Evolutionary conservation across 2,888 invertebrate genomes (phyloP), one percentile per base, ranked within the genome.

Genomic region (Drosophila recens): DNA sequence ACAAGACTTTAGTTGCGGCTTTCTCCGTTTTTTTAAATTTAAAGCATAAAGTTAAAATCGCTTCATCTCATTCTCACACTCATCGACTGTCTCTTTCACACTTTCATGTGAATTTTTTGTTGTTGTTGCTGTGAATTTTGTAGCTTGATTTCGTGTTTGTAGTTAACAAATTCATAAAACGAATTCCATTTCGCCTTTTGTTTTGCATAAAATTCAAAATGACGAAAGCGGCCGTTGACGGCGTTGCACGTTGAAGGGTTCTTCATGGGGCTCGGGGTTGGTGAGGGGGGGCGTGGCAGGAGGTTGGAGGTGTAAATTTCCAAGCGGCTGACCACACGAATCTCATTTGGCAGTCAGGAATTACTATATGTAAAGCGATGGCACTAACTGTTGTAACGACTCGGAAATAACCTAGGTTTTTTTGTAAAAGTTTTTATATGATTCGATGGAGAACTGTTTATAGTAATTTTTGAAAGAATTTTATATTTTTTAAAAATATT

Each of bases 101-200:
- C 30, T 13, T 34, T 53, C 33, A 30, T 23, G 42, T 34, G 33
- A 10, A 20, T n/a, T 45, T 13, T 4, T 34, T 49, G 45, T 51
- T 54, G 46, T 30, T 64, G 63, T 17, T 61, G 54, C 61, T 61
- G 59, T 51, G 36, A 54, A 66, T 59, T 64, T 79, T 74, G 67
- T 61, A 61, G 78, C 78, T 80, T 77, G 73, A 84, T 87, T 84
- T 81, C 69, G 73, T 66, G 74, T 82, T 87, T 79, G 82, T 75
- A 72, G 87, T 76, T 81, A 87, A 84, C 72, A 87, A 84, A 83
- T 83, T 87, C 85, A 84, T 81, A 87, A 84, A 83, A 84, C 72
- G 79, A 81, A 83, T 87, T 81, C 82, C 82, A 36, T 63, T 73
- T 71, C 45, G n/a, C 71, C 65, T 69, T 78, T 81, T 65, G 58